These are phyloP conservation scores for Cyaniris semiargus DNA, from an alignment of 2,888 invertebrate genomes.

Conservation along the genomic window DNA sequence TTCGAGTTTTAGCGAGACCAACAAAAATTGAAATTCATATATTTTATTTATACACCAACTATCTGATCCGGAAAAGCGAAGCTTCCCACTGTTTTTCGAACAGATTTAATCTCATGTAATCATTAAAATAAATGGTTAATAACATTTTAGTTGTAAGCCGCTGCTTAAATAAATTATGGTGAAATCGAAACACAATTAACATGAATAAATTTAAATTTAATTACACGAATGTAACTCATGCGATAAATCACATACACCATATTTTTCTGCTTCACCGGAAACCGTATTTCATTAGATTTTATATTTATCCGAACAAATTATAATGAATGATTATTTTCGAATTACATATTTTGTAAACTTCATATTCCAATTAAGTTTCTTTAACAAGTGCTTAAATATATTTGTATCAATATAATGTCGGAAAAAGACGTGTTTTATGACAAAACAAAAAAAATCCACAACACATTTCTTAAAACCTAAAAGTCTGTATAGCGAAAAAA, in stretches of 20 bases:
- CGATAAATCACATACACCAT: conserved; percentile 27
- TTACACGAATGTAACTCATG: conserved; percentile 21
- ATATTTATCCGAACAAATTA: not conserved
- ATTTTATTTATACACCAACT: not conserved
- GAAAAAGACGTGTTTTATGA: too few relatives aligned
- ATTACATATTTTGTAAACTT: not conserved
- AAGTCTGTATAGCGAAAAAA: too few relatives aligned
- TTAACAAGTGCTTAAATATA: too few relatives aligned
- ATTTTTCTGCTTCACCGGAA: conserved; percentile 9
- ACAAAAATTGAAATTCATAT: too few relatives aligned
- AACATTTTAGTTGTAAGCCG: not conserved
- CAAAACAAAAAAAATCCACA: too few relatives aligned
- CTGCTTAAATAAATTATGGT: conserved; percentile 5
- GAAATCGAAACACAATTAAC: conserved; percentile 22
- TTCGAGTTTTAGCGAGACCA: too few relatives aligned
- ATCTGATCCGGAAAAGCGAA: not conserved
- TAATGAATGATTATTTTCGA: not conserved
- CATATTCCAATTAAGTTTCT: too few relatives aligned
- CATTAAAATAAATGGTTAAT: conserved; percentile 10
- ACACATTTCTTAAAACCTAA: too few relatives aligned
- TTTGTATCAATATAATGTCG: too few relatives aligned
- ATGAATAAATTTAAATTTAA: conserved; percentile 28
- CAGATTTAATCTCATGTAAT: conserved; percentile 19
- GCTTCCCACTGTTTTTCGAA: not conserved
- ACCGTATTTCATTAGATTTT: not conserved